Percentiles rank a stretch among this genome's conserved stretches.
Conservation (phyloP, 1,140 invertebrate species). For the Dreissena rostriformis region DNA sequence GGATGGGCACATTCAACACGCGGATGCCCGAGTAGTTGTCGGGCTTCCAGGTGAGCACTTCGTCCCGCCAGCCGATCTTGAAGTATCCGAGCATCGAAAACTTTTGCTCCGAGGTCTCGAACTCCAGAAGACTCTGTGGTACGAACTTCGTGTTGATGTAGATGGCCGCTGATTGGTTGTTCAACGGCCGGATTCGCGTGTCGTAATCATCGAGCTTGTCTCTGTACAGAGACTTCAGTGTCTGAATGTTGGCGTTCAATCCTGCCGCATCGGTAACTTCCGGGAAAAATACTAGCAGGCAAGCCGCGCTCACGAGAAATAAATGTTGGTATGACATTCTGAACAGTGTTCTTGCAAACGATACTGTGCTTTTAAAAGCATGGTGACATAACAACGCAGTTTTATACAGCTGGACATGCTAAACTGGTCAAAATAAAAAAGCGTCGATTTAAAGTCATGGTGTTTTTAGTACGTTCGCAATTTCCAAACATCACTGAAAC, state of each 20-base stretch:
- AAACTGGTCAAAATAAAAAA: too few relatives aligned
- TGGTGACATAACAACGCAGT: too few relatives aligned
- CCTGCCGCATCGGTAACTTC: too few relatives aligned
- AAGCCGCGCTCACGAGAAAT: too few relatives aligned
- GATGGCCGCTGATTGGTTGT: constrained; percentile 11
- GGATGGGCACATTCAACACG: constrained; percentile 8
- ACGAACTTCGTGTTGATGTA: constrained; percentile 11
- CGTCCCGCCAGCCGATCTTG: constrained; percentile 19
- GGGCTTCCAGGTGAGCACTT: constrained; percentile 22
- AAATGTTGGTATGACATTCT: too few relatives aligned
- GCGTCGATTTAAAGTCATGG: too few relatives aligned
- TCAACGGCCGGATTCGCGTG: constrained; percentile 15
- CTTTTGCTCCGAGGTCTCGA: constrained; percentile 43
- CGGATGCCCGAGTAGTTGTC: constrained; percentile 4
- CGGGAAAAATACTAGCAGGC: too few relatives aligned
- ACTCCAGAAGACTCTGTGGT: constrained; percentile 34
- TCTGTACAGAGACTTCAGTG: neutral
- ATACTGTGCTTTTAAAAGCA: too few relatives aligned
- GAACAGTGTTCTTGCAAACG: too few relatives aligned
- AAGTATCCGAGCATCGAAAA: constrained; percentile 45
- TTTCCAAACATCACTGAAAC: too few relatives aligned
- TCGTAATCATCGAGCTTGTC: constrained; percentile 15
- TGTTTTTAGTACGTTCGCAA: too few relatives aligned
- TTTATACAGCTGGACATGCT: too few relatives aligned
- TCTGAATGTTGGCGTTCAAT: neutral